Base-by-base conservation (phyloP, 2,797 vertebrate species). In the Silurus lanzhouensis region DNA sequence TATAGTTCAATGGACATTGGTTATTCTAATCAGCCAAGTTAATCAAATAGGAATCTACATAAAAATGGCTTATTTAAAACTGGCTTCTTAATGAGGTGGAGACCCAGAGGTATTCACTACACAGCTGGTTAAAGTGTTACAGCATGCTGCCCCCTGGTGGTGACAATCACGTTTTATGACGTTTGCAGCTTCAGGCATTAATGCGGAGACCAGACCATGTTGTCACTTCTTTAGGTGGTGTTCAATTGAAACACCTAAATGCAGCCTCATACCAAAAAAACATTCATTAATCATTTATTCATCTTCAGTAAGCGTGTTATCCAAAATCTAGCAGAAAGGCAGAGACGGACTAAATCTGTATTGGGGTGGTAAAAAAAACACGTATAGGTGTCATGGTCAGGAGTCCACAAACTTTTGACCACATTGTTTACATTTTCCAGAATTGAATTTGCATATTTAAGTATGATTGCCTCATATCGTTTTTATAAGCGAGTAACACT, bases 121-220 rank as follows among this genome's bases (percentile, higher is more conserved):
- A n/a, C 44, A 63, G 20, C 75, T 5, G 6, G 14, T 48, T 48
- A 25, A 80, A 25, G 15, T 68, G 1, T 78, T 52, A 52, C 1
- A 6, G 25, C 63, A 84, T 64, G 78, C 74, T 89, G 82, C 84
- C 71, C 82, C 85, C 88, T 89, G 31, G 72, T 87, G 88, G 78
- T 13, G 10, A 22, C 8, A 17, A 79, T 63, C 60, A 63, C 2
- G 48, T 38, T 38, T 38, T 38, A 52, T 52, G 6, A 52, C 48
- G 9, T 17, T 57, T 5, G 20, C 61, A 61, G 66, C 44, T 3
- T 2, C 48, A 67, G 52, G 46, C n/a, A 9, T 20, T 67, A 2
- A 27, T 66, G 44, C 4, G 8, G 48, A 25, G 14, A 27, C 27
- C 58, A n/a, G 19, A 63, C 6, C 20, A 57, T 19, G 22, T 27